Percentiles rank a stretch among this genome's conserved stretches.
phyloP scores from a whole-genome alignment of 2,888 invertebrate species.

The Lasius platythorax region DNA sequence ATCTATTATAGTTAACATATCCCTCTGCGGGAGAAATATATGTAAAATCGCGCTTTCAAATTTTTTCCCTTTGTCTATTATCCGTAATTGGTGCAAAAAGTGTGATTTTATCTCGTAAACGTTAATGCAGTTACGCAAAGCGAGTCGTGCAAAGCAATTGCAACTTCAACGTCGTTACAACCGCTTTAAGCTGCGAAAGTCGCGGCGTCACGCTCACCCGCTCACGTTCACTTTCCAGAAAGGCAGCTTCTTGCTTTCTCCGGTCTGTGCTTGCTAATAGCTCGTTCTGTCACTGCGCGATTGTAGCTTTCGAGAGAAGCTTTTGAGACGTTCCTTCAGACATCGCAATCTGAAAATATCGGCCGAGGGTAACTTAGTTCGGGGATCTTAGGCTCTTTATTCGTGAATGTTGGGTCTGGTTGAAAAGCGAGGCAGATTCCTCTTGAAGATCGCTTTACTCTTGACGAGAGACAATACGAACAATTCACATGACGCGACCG shows the following conservation, averaged over 20 bases:
- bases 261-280: conserved; percentile 24
- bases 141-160: neutral
- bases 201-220: neutral
- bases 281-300: conserved; percentile 16
- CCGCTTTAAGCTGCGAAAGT: conserved; percentile 9
- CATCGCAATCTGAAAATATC: conserved; percentile 13
- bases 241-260: neutral
- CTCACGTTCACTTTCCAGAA: conserved; percentile 9
- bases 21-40: neutral
- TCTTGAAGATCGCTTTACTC: neutral
- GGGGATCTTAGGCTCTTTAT: conserved; percentile 7
- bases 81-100: neutral
- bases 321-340: conserved; percentile 3
- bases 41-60: neutral
- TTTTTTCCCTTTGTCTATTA: neutral
- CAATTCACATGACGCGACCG: conserved; percentile 2
- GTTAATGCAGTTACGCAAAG: conserved; percentile 12
- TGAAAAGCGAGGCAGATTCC: conserved; percentile 21
- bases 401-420: neutral
- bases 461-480: conserved; percentile 14
- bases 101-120: conserved; percentile 1
- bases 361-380: conserved; percentile 3
- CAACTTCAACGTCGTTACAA: neutral
- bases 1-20: neutral
- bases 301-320: conserved; percentile 18